These are phyloP conservation scores for Meriones unguiculatus DNA, from an alignment of 2,113 vertebrate genomes.

Conservation along the genomic window DNA sequence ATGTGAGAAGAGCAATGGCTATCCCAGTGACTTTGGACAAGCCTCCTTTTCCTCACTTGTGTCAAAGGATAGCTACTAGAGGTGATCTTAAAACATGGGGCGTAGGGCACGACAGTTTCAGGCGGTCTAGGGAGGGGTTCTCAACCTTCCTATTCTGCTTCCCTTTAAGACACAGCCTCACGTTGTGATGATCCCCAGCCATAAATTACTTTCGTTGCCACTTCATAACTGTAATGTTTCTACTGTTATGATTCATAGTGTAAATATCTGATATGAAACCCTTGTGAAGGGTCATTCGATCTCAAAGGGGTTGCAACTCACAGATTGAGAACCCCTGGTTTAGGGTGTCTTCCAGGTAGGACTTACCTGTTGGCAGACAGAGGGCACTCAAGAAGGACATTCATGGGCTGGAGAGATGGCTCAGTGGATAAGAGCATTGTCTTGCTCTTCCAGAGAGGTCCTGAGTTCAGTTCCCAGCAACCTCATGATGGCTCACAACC, in stretches of 20 bases:
- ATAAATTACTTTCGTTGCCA: not conserved
- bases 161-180: not conserved
- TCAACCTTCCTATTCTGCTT: not conserved
- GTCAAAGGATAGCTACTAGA: not conserved
- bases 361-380: too few species aligned
- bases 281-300: not conserved
- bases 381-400: not conserved
- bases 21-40: not conserved
- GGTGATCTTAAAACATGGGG: not conserved
- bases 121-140: not conserved
- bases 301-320: not conserved
- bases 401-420: too few species aligned
- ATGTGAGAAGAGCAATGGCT: not conserved
- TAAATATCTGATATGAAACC: not conserved
- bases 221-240: not conserved
- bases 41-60: not conserved
- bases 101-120: accelerated
- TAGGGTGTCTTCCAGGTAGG: not conserved
- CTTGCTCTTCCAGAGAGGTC: too few species aligned
- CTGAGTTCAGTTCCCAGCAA: too few species aligned
- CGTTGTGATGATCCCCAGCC: not conserved
- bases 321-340: not conserved
- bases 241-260: not conserved
- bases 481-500: too few species aligned
- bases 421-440: too few species aligned